Evolutionary conservation across 2,888 invertebrate genomes (phyloP), one percentile per base, ranked within the genome.

Genomic region (Noctua janthina): DNA sequence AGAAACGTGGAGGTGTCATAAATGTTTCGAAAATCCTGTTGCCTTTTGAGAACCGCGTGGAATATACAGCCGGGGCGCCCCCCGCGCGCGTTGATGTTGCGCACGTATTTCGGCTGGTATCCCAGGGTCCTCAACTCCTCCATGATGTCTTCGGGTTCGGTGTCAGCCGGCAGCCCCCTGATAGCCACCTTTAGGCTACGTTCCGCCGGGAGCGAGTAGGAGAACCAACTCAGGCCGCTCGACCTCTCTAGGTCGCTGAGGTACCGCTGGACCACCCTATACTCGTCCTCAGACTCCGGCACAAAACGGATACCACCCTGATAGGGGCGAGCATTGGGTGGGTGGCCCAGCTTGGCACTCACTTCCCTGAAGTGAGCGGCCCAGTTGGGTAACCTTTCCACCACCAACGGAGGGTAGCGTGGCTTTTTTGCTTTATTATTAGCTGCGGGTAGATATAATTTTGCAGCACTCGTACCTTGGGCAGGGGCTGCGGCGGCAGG

Each of bases 171-270:
- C 0, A 77, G 54, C 5, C 74, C 43, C 17, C 29, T 64, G 0
- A 77, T 54, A 51, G 51, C 59, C 17, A 59, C 35, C 59, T 56
- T 70, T 0, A 76, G 0, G 0, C 23, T 46, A 0, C 13, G 29
- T 1, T 76, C 76, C n/a, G 76, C 76, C 13, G 72, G 78, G 1
- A 71, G 35, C 0, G 77, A 77, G 29, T 77, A 77, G 6, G 71
- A 11, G 6, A 77, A 77, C 77, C 71, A 77, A 0, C 29, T 3
- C 0, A 71, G 0, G 0, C 43, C 39, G 0, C 2, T 1, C 0
- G 20, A 17, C 17, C 23, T 75, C 1, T 75, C 76, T 1, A 74
- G 23, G 8, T 11, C 39, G 0, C 35, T 23, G 10, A 73, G 20
- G 15, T 62, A 62, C 10, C 73, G 10, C 73, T 72, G 72, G 59